A percentile compares a stretch with the other conserved stretches of the same genome.
phyloP scores from a whole-genome alignment of 1,140 invertebrate genomes.

The Harpegnathos saltator region DNA sequence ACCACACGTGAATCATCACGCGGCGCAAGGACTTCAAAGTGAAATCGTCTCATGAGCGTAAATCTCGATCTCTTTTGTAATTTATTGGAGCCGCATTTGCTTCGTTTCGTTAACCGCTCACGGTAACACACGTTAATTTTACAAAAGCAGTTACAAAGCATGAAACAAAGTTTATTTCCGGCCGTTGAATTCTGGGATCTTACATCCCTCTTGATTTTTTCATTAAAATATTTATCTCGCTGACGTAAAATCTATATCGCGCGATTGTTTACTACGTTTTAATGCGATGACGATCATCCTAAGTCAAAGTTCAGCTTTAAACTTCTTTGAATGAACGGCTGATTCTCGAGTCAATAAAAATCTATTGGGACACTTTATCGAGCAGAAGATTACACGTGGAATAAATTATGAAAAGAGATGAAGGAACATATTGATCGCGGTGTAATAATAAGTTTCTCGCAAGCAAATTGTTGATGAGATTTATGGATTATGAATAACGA shows the following conservation, averaged over 20 bases:
- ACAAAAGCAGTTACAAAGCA: background rate
- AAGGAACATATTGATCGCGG: slow-evolving; percentile 18
- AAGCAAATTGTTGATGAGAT: background rate
- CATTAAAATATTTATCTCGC: slow-evolving; percentile 11
- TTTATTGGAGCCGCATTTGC: background rate
- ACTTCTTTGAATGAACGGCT: background rate
- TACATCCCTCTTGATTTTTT: background rate
- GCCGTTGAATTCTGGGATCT: background rate
- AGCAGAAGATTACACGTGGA: background rate
- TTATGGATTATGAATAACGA: background rate
- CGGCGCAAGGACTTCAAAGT: background rate
- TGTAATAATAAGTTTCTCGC: slow-evolving; percentile 32
- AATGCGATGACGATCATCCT: slow-evolving; percentile 19
- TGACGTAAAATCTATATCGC: background rate
- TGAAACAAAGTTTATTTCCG: background rate
- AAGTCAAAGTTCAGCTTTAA: slow-evolving; percentile 32
- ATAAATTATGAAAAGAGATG: slow-evolving; percentile 18
- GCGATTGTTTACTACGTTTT: background rate
- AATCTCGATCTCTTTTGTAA: too few relatives aligned
- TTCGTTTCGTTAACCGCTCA: background rate
- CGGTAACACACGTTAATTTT: background rate
- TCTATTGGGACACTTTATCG: slow-evolving; percentile 27
- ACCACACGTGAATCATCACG: background rate
- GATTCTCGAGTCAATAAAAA: slow-evolving; percentile 28
- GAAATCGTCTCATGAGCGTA: background rate